These are phyloP conservation scores for Macrobrachium nipponense DNA, from an alignment of 1,140 invertebrate genomes.

Conservation along the genomic window DNA sequence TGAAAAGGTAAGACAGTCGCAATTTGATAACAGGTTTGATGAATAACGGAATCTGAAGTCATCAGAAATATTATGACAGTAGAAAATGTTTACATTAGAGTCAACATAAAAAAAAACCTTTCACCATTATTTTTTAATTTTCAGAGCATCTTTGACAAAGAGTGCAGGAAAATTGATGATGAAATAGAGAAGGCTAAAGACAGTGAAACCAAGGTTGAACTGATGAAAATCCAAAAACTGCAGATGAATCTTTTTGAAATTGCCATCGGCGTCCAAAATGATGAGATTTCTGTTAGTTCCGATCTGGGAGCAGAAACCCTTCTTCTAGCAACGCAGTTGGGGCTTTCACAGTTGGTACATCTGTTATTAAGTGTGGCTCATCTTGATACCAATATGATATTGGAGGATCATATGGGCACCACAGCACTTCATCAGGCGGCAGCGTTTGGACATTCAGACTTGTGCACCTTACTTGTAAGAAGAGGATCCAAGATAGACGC, in stretches of 20 bases:
- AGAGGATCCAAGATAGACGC: too few species aligned
- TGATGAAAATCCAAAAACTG: background rate
- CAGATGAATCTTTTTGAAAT: background rate
- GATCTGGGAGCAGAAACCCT: background rate
- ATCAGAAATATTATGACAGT: background rate
- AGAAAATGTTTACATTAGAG: background rate
- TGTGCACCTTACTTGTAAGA: too few species aligned
- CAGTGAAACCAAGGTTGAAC: conserved; percentile 12
- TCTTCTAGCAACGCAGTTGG: background rate
- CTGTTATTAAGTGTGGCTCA: background rate
- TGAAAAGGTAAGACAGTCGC: conserved; percentile 11
- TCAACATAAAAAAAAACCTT: too few species aligned
- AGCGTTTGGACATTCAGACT: too few species aligned
- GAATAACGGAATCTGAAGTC: too few species aligned
- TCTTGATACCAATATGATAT: too few species aligned
- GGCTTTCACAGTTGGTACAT: conserved; percentile 15
- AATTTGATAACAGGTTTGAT: background rate
- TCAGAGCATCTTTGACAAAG: conserved; percentile 17
- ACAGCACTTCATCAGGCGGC: too few species aligned
- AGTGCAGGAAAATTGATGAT: conserved; percentile 31
- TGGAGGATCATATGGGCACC: too few species aligned
- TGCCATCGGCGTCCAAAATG: too few species aligned
- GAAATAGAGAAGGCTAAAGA: conserved; percentile 28
- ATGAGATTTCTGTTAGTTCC: too few species aligned
- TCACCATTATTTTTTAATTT: background rate